phyloP scores from a whole-genome alignment of 2,113 vertebrate species.

The Spheniscus mendiculus region DNA sequence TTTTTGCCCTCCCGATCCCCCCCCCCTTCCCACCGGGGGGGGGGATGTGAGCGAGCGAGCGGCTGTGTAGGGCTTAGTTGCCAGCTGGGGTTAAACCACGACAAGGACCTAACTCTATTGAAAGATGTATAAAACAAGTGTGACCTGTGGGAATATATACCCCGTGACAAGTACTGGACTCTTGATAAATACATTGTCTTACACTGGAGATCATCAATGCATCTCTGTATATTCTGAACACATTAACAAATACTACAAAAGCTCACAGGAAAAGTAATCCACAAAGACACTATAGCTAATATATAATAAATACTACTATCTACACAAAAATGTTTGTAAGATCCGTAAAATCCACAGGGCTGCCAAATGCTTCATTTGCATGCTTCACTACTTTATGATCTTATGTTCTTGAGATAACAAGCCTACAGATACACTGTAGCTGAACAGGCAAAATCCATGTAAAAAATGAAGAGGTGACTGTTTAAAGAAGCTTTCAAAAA shows the following conservation, averaged over 20 bases:
- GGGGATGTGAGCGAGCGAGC: too few species aligned
- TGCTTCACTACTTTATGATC: neutral
- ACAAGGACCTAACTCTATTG: neutral
- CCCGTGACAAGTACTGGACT: neutral
- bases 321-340: too few species aligned
- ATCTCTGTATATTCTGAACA: neutral
- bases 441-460: neutral
- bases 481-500: neutral
- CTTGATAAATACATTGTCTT: neutral
- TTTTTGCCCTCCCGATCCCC: too few species aligned
- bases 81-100: too few species aligned
- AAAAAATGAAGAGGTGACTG: accelerated
- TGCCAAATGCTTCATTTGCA: neutral
- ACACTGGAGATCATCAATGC: neutral
- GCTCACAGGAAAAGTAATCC: neutral
- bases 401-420: neutral
- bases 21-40: too few species aligned
- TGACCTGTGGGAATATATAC: neutral
- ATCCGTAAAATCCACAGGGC: too few species aligned
- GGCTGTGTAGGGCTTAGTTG: too few species aligned
- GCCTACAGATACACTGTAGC: neutral
- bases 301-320: too few species aligned
- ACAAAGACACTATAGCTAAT: neutral
- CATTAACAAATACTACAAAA: neutral
- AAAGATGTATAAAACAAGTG: neutral